Evolutionary conservation across 1,140 invertebrate genomes (phyloP).

Genomic region (Bombus terrestris): DNA sequence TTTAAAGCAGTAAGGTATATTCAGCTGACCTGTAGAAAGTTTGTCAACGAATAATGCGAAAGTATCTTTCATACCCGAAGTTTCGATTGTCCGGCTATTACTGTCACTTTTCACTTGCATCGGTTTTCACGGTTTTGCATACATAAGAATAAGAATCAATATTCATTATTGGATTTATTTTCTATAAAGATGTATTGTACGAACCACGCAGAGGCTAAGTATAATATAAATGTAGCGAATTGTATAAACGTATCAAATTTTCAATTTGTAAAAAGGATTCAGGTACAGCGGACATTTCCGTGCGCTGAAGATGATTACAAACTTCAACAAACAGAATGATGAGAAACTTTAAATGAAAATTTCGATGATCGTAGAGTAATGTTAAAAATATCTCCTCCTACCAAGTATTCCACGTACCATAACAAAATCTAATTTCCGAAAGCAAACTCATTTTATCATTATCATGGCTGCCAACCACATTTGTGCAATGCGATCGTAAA

Average conservation of each 20-base stretch:
- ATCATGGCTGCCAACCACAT: not conserved
- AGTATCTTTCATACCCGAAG: not conserved
- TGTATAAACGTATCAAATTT: not conserved
- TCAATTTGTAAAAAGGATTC: not conserved
- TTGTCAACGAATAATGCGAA: too few relatives aligned
- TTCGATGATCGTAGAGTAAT: not conserved
- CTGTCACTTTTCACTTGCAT: not conserved
- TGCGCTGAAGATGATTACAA: too few relatives aligned
- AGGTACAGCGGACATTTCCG: too few relatives aligned
- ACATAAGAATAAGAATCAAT: not conserved
- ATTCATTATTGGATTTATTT: not conserved
- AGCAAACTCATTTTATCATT: not conserved
- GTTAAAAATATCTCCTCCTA: too few relatives aligned
- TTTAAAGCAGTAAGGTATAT: too few relatives aligned
- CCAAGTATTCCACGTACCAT: too few relatives aligned
- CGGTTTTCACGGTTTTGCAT: not conserved
- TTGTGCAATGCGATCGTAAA: not conserved
- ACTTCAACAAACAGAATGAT: not conserved
- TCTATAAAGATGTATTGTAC: too few relatives aligned
- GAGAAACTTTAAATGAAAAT: not conserved
- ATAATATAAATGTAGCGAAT: not conserved
- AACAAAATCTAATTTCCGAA: too few relatives aligned
- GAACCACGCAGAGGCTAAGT: too few relatives aligned
- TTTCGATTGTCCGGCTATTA: not conserved
- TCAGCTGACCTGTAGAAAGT: too few relatives aligned